Conservation (phyloP, 2,797 vertebrate species). For the Alfaro cultratus region DNA sequence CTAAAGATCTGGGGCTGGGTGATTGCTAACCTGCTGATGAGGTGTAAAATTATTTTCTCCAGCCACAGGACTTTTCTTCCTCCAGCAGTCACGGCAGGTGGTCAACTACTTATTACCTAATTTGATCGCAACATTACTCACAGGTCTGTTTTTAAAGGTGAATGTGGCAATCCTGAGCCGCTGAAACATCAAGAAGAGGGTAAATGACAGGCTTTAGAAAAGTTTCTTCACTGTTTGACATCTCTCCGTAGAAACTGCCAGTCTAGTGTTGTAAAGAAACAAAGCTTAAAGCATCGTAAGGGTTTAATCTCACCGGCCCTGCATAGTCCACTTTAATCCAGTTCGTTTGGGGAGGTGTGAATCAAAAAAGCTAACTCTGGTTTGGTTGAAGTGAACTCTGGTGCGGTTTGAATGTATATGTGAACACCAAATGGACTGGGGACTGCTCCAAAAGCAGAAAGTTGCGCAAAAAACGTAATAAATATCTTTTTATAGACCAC, state of each 20-base stretch:
- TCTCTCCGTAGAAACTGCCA: background rate
- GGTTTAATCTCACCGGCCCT: no score
- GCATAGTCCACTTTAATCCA: no score
- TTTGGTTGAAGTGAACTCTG: no score
- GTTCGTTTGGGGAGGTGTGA: no score
- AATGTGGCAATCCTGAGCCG: background rate
- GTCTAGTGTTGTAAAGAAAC: background rate
- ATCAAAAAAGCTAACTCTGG: no score
- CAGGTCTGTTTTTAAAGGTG: background rate
- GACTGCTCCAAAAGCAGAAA: no score
- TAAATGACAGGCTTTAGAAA: background rate
- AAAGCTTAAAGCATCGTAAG: background rate
- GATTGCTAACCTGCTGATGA: constrained; percentile 46
- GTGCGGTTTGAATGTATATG: no score
- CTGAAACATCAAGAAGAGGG: background rate
- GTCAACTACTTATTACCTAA: constrained; percentile 2
- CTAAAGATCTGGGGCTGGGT: constrained; percentile 7
- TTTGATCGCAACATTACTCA: constrained; percentile 1
- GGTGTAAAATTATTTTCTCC: constrained; percentile 6
- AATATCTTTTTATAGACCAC: no score
- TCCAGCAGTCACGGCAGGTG: background rate
- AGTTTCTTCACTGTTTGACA: background rate
- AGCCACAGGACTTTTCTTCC: constrained; percentile 21
- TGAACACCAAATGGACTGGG: no score
- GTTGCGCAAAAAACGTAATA: no score